These are phyloP conservation scores for Plebejus argus DNA, from an alignment of 2,888 invertebrate species.

Conservation along the genomic window DNA sequence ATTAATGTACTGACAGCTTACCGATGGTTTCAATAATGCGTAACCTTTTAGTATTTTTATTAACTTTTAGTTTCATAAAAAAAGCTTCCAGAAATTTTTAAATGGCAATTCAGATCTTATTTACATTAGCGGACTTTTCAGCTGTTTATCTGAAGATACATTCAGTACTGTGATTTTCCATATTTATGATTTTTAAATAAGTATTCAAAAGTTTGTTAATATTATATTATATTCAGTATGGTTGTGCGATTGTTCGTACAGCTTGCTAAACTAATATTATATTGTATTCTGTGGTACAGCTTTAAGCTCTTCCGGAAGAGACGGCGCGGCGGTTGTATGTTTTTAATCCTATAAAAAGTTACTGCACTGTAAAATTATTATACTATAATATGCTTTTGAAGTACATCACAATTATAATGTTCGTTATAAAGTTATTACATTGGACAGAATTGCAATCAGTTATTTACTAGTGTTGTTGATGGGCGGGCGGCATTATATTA, in stretches of 20 bases:
- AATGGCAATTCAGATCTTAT: background rate
- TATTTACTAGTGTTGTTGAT: too few relatives aligned
- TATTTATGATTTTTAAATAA: constrained; percentile 4
- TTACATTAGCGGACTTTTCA: background rate
- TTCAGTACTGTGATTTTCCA: background rate
- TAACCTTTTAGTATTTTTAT: too few relatives aligned
- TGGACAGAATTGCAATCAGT: background rate
- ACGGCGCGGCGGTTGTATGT: background rate
- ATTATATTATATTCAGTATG: background rate
- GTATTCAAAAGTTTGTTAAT: background rate
- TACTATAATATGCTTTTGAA: background rate
- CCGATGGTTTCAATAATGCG: too few relatives aligned
- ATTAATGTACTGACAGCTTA: background rate
- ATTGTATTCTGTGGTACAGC: background rate
- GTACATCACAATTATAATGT: background rate
- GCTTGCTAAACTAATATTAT: too few relatives aligned
- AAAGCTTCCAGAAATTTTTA: background rate
- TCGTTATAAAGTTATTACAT: background rate
- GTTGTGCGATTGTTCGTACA: background rate
- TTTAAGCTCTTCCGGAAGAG: constrained; percentile 17
- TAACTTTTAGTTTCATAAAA: too few relatives aligned
- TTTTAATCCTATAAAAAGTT: constrained; percentile 21
- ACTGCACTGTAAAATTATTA: constrained; percentile 7
- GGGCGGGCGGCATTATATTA: too few relatives aligned
- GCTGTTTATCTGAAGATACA: background rate